Base-by-base conservation (phyloP, 2,113 vertebrate genomes). In the Carassius carassius region DNA sequence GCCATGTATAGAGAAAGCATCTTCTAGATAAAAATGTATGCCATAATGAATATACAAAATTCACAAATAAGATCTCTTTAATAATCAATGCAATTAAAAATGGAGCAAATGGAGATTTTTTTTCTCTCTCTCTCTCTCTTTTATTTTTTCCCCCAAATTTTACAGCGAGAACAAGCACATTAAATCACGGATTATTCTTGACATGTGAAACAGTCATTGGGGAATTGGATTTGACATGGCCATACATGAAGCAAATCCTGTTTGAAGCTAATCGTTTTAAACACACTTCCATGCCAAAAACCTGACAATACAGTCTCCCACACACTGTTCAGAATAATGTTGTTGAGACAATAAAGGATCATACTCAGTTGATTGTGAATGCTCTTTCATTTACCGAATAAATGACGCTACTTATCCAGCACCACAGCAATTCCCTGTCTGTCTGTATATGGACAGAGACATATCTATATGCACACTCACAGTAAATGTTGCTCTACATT, bases 171-270 rank as follows among this genome's bases (percentile, higher is more conserved):
- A 80, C 85, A 82, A 88, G 85, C 78, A 75, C 80, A 83, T 88
- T 87, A 87, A 82, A 81, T 76, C 23, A 58, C 29, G 74, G 72
- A 86, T 75, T 88, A 44, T 84, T 87, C 62, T 81, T 81, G 82
- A 81, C 44, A 25, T 63, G 47, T 81, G 37, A 86, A 85, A 84
- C 29, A 73, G 41, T 65, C 82, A 67, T 44, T 58, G 9, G 56
- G 65, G 63, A 85, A 81, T 37, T 37, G 58, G 80, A 87, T 82
- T 37, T 47, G 84, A 74, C 84, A 84, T 84, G 78, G 65, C 72
- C 32, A 60, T 21, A 73, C 76, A 62, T 83, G 80, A 63, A 77
- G 41, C 60, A 83, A 44, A 84, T 86, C 23, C 51, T 25, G 29
- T 82, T 82, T 69, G 29, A 67, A 32, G 37, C 21, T 82, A 84